Conservation (phyloP, 2,113 vertebrate genomes). For the Thymallus thymallus region DNA sequence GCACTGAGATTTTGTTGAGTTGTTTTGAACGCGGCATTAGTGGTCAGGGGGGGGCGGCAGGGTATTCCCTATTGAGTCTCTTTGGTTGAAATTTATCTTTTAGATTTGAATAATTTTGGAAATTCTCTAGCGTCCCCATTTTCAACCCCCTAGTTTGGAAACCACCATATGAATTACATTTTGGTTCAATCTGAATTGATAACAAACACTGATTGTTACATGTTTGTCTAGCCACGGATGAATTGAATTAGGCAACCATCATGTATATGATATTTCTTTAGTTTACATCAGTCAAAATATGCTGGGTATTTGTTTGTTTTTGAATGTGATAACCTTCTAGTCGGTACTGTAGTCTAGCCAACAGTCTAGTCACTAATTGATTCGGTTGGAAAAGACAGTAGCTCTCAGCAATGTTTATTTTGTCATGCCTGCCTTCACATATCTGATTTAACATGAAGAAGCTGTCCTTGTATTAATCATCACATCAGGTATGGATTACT, state of each 20-base stretch:
- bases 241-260: background rate
- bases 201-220: constrained; percentile 33
- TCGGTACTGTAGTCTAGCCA: too few species aligned
- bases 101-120: too few species aligned
- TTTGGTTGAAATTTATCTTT: too few species aligned
- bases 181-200: constrained; percentile 46
- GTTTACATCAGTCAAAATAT: constrained; percentile 20
- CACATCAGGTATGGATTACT: background rate
- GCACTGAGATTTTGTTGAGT: too few species aligned
- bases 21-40: too few species aligned
- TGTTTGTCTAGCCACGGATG: constrained; percentile 25
- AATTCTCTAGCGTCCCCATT: too few species aligned
- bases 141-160: too few species aligned
- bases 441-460: background rate
- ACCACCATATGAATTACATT: constrained; percentile 4
- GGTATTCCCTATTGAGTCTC: too few species aligned
- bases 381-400: background rate
- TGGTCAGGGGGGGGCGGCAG: too few species aligned
- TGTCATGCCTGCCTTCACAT: background rate
- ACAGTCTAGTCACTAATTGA: background rate
- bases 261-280: too few species aligned
- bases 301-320: background rate
- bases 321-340: background rate
- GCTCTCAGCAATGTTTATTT: background rate
- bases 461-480: background rate